Conservation (phyloP, 2,113 vertebrate species). For the Hyperopisus bebe region DNA sequence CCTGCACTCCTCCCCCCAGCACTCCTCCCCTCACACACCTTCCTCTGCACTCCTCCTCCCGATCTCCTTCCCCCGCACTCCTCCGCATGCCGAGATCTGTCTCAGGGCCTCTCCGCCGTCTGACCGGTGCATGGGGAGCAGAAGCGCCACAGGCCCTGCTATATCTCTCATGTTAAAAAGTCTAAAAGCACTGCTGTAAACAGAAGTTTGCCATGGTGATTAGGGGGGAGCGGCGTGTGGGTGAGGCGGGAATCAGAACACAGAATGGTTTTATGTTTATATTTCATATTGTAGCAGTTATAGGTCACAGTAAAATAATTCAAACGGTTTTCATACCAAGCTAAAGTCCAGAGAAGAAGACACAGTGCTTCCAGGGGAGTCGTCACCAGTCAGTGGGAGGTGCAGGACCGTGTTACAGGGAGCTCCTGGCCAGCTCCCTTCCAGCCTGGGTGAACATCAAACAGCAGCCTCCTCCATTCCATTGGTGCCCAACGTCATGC, state of each 20-base stretch:
- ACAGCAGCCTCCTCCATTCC: constrained; percentile 34
- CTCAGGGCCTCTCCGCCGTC: not conserved
- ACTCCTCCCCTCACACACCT: not conserved
- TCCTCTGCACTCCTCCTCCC: too few relatives aligned
- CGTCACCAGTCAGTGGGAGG: not conserved
- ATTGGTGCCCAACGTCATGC: constrained; percentile 30
- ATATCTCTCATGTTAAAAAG: not conserved
- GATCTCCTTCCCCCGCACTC: too few relatives aligned
- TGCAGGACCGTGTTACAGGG: not conserved
- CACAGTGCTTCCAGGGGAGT: not conserved
- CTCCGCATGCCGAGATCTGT: not conserved
- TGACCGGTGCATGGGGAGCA: not conserved
- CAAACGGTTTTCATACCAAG: not conserved
- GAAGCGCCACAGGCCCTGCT: not conserved
- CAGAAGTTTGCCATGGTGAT: not conserved
- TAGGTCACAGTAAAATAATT: not conserved
- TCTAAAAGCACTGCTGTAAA: not conserved
- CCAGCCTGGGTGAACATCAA: constrained; percentile 24
- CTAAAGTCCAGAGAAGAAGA: not conserved
- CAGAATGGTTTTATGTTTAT: not conserved
- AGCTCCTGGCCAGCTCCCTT: constrained; percentile 15
- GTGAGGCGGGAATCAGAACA: not conserved
- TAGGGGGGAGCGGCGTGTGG: not conserved
- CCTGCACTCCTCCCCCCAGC: not conserved
- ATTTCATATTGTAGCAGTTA: not conserved